Conservation (phyloP, 2,113 vertebrate genomes). For the Platichthys flesus region DNA sequence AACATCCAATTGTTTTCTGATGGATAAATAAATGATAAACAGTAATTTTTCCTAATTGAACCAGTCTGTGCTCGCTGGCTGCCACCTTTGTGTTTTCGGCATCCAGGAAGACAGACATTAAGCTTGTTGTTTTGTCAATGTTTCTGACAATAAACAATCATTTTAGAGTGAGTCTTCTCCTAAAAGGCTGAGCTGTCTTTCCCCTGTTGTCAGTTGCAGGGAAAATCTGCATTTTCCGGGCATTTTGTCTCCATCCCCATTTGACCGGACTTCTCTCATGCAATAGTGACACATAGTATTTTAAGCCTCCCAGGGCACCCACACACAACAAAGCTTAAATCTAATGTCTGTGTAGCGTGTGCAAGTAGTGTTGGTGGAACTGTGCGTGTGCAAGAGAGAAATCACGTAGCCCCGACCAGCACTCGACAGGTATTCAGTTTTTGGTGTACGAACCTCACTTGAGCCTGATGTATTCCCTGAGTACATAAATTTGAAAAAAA, state of each 20-base stretch:
- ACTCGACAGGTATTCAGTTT: too few species aligned
- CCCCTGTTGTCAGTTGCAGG: neutral
- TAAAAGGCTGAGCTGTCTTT: neutral
- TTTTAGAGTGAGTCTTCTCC: neutral
- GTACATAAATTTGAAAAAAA: too few species aligned
- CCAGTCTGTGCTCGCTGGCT: constrained; percentile 42
- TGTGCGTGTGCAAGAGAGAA: too few species aligned
- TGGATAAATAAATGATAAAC: constrained; percentile 81
- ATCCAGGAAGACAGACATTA: constrained; percentile 27
- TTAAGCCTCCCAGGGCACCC: too few species aligned
- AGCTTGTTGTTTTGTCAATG: constrained; percentile 21
- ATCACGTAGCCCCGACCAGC: too few species aligned
- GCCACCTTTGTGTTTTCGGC: constrained; percentile 58
- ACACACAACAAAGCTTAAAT: too few species aligned
- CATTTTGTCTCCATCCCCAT: neutral
- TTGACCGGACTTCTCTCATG: neutral
- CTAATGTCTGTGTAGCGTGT: too few species aligned
- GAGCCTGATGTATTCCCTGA: too few species aligned
- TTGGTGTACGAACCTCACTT: too few species aligned
- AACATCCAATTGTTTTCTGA: constrained; percentile 81
- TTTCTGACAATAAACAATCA: constrained; percentile 21
- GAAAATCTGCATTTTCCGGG: too few species aligned
- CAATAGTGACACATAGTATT: too few species aligned
- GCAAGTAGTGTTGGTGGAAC: too few species aligned
- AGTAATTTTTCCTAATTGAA: constrained; percentile 72